Base-by-base conservation (phyloP, 2,113 vertebrate genomes). In the Oncorhynchus mykiss region DNA sequence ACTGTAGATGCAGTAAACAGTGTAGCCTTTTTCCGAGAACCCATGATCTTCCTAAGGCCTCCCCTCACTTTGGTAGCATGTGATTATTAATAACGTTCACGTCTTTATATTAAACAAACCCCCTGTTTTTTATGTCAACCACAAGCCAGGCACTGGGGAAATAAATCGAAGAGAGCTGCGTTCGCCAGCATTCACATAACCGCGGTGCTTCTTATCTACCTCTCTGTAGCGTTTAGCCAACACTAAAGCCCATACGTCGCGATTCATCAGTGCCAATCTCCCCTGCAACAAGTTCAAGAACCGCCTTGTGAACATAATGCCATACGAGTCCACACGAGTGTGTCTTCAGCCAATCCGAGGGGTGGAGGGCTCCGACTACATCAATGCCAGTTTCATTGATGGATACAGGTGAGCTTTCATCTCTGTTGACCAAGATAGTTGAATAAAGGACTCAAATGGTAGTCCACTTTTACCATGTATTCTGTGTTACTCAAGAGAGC, bases 271-370 rank as follows among this genome's bases (percentile, higher is more conserved):
- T 96, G 98, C 98, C 96, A 99, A 99, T 91, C 97, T 99, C 87
- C 96, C 98, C 88, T 99, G 98, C 95, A 99, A 99, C 96, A 99
- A 99, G 94, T 99, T 99, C 92, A 99, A 99, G 94, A 99, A 99
- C 90, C 97, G 98, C 92, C 97, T 99, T 93, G 98, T 99, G 83
- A 99, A 99, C 95, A 99, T 99, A 90, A 99, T 99, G 98, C 98
- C 98, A 91, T 99, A 98, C 88, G 98, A 99, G 91, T 97, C 97
- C 86, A 99, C 98, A 72, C 95, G 97, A 80, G 96, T 99, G 83
- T 97, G 95, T 88, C 95, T 99, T 83, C 98, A 99, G 92, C 98
- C 98, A 74, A 99, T 99, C 82, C 93, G 98, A 88, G 97, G 97
- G 84, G 97, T 99, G 16, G 98, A 99, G 89, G 98, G 97, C 78